Evolutionary conservation across 2,888 invertebrate genomes (phyloP).

Genomic region (Ametastegia equiseti): DNA sequence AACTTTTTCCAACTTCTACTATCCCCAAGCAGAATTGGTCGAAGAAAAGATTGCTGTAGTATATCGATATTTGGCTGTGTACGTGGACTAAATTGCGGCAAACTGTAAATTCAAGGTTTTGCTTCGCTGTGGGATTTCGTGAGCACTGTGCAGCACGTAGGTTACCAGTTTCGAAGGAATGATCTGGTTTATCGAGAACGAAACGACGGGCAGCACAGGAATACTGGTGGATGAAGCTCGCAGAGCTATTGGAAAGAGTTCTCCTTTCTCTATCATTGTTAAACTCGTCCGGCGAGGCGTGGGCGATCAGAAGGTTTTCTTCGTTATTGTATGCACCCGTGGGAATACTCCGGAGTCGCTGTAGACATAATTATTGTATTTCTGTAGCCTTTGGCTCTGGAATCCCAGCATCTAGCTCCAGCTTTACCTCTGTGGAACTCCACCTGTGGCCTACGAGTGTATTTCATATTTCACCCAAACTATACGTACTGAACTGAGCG

Average conservation of each 20-base stretch:
- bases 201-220: not conserved
- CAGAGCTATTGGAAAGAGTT: not conserved
- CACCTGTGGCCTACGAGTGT: not conserved
- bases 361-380: constrained; percentile 40
- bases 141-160: not conserved
- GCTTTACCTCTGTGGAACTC: not conserved
- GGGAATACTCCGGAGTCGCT: constrained; percentile 15
- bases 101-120: not conserved
- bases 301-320: constrained; percentile 27
- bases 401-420: not conserved
- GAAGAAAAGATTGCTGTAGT: not conserved
- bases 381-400: constrained; percentile 17
- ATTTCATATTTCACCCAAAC: constrained; percentile 32
- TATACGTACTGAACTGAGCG: not conserved
- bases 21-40: not conserved
- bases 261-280: constrained; percentile 30
- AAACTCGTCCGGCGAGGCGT: constrained; percentile 21
- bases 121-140: not conserved
- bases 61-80: not conserved
- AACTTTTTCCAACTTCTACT: constrained; percentile 4
- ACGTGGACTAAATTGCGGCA: not conserved
- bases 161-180: constrained; percentile 15
- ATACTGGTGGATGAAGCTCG: constrained; percentile 1
- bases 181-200: not conserved
- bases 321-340: constrained; percentile 39